Evolutionary conservation across 2,113 vertebrate genomes (phyloP).

Genomic region (Lipophrys pholis): DNA sequence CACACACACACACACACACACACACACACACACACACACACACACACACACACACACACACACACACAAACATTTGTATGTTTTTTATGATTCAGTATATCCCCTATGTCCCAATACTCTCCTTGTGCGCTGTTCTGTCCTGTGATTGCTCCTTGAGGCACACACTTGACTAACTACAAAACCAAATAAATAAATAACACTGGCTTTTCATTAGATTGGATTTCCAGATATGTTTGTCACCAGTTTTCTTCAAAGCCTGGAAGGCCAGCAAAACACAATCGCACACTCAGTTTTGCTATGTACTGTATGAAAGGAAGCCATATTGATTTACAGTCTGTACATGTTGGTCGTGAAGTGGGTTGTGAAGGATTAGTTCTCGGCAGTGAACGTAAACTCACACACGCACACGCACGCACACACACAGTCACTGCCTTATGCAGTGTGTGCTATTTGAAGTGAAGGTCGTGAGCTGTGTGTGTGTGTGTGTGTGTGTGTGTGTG

Average conservation of each 20-base stretch:
- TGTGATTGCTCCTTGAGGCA: conserved; percentile 42
- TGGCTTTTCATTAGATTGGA: conserved; percentile 45
- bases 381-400: neutral
- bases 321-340: too few species aligned
- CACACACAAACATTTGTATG: conserved; percentile 18
- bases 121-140: conserved; percentile 53
- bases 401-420: neutral
- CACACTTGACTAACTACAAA: neutral
- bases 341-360: too few species aligned
- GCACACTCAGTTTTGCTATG: too few species aligned
- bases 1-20: too few species aligned
- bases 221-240: conserved; percentile 20
- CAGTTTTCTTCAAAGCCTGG: conserved; percentile 32
- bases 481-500: conserved; percentile 7
- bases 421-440: too few species aligned
- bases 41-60: too few species aligned
- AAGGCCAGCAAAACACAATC: conserved; percentile 17
- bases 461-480: too few species aligned
- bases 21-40: too few species aligned
- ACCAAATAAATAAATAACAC: neutral
- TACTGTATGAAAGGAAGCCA: too few species aligned
- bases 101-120: conserved; percentile 30
- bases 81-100: conserved; percentile 50
- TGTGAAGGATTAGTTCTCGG: neutral
- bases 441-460: too few species aligned